Percentiles rank a stretch among this genome's conserved stretches.
These are phyloP conservation scores for Zaprionus camerounensis DNA, from an alignment of 1,140 invertebrate genomes.

Conservation along the genomic window DNA sequence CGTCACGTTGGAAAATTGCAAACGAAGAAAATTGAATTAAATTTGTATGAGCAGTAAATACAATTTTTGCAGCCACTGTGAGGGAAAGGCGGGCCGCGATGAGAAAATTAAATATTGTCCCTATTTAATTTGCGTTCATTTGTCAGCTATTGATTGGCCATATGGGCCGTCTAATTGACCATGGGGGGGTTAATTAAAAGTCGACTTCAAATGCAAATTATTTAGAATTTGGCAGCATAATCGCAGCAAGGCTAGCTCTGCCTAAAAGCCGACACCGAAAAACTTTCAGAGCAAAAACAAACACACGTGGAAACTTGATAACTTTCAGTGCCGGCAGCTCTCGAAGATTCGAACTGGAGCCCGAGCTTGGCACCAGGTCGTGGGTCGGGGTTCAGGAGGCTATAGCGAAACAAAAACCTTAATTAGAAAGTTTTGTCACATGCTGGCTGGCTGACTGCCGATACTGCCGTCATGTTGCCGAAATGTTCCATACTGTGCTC, in stretches of 20 bases:
- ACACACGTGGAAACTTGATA: slow-evolving; percentile 75
- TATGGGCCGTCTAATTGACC: slow-evolving; percentile 50
- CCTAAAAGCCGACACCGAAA: slow-evolving; percentile 67
- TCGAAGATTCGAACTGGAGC: not conserved
- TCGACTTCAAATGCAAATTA: slow-evolving; percentile 53
- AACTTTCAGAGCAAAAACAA: slow-evolving; percentile 60
- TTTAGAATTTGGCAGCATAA: slow-evolving; percentile 50
- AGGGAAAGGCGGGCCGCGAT: too few species aligned
- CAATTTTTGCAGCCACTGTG: slow-evolving; percentile 25
- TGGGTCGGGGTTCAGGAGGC: not conserved
- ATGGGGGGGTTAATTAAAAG: slow-evolving; percentile 68
- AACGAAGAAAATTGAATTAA: slow-evolving; percentile 42
- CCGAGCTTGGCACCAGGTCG: not conserved
- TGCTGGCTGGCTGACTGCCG: slow-evolving; percentile 46
- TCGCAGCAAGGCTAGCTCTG: slow-evolving; percentile 60
- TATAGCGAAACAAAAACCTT: slow-evolving; percentile 56
- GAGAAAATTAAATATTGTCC: slow-evolving; percentile 17
- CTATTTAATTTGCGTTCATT: slow-evolving; percentile 39
- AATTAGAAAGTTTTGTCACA: slow-evolving; percentile 83
- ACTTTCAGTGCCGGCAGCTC: slow-evolving; percentile 56
- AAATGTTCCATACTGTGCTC: slow-evolving; percentile 4
- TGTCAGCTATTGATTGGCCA: slow-evolving; percentile 45
- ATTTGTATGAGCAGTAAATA: slow-evolving; percentile 42
- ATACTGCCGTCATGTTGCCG: slow-evolving; percentile 34
- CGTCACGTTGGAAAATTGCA: slow-evolving; percentile 41